These are phyloP conservation scores for Condylura cristata DNA, from an alignment of 2,113 vertebrate species.

Conservation along the genomic window DNA sequence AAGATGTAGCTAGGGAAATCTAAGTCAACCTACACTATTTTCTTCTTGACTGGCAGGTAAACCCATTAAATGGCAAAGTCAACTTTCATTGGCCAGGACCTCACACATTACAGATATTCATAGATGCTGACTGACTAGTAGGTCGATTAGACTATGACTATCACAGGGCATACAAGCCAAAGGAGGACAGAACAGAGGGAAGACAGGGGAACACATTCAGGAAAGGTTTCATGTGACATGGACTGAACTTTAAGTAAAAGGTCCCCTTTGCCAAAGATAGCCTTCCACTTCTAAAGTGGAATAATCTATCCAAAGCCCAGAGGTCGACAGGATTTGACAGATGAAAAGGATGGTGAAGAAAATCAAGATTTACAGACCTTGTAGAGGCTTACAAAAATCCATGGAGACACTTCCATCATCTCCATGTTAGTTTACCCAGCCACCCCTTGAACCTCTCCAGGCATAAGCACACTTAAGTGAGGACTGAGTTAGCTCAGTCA, in stretches of 20 bases:
- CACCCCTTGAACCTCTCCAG: background rate
- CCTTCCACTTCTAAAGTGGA: background rate
- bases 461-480: background rate
- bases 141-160: background rate
- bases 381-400: background rate
- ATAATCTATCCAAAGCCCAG: background rate
- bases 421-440: background rate
- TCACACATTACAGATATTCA: background rate
- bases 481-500: background rate
- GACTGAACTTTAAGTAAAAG: background rate
- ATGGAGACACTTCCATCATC: background rate
- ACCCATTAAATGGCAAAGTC: background rate
- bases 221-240: background rate
- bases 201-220: background rate
- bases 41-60: background rate
- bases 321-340: background rate
- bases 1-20: too few relatives aligned
- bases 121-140: background rate
- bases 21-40: background rate
- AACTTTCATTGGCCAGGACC: background rate
- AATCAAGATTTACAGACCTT: background rate
- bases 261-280: background rate
- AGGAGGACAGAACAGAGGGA: background rate
- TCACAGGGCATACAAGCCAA: background rate
- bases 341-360: background rate